Conservation (phyloP, 1,140 invertebrate species). For the Reticulitermes speratus region DNA sequence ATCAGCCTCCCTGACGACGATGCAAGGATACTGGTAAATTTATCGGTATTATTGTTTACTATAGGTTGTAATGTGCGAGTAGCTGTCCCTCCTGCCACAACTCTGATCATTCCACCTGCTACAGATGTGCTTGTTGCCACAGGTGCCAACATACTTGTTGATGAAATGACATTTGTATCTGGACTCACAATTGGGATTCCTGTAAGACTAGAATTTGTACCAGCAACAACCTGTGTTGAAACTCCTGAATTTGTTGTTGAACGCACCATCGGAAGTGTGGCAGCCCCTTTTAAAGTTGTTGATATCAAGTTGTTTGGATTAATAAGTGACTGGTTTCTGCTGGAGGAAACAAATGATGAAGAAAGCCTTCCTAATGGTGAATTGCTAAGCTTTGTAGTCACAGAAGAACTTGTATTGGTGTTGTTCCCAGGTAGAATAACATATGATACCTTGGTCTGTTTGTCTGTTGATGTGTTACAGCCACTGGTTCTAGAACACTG, state of each 20-base stretch:
- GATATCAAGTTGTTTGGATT: not conserved
- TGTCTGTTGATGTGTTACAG: not conserved
- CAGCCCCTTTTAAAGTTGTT: not conserved
- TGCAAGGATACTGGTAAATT: constrained; percentile 28
- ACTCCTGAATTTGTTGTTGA: not conserved
- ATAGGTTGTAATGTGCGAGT: constrained; percentile 4
- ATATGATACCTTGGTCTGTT: constrained; percentile 30
- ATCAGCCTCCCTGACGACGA: constrained; percentile 18
- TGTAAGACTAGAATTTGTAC: not conserved
- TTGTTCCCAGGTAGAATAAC: constrained; percentile 28
- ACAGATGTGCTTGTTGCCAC: constrained; percentile 9
- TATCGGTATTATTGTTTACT: not conserved
- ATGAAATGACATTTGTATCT: not conserved
- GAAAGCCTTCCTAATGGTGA: not conserved
- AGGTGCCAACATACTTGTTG: not conserved
- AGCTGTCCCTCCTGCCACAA: constrained; percentile 22
- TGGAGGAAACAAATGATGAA: not conserved
- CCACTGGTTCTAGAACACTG: not conserved
- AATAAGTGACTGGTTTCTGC: not conserved
- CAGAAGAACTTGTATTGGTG: constrained; percentile 5
- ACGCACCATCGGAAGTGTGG: not conserved
- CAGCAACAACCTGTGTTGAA: not conserved
- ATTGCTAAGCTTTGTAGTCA: constrained; percentile 3
- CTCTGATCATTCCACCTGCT: constrained; percentile 25
- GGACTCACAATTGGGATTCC: not conserved